A percentile compares a stretch with the other conserved stretches of the same genome.
Evolutionary conservation across 2,888 invertebrate species (phyloP).

Genomic region (Andrena chrysosceles): DNA sequence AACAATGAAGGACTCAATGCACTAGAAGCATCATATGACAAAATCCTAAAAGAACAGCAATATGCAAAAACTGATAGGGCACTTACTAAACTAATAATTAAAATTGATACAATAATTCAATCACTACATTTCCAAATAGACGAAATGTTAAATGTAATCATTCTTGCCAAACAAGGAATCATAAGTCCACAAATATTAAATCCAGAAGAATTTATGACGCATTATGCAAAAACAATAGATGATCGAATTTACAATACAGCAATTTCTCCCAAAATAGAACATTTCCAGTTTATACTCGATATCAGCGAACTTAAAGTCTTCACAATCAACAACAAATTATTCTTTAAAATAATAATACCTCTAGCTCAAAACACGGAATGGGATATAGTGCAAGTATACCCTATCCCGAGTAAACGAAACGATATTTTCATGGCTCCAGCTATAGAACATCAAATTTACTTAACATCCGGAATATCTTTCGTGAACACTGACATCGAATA

Average conservation of each 20-base stretch:
- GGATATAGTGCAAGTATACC: slow-evolving; percentile 1
- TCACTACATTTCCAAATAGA: slow-evolving; percentile 4
- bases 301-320: not conserved
- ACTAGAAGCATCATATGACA: not conserved
- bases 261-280: not conserved
- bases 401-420: not conserved
- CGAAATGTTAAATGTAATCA: not conserved
- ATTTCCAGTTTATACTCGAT: slow-evolving; percentile 14
- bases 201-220: not conserved
- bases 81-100: not conserved
- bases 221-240: not conserved
- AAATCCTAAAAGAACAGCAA: not conserved
- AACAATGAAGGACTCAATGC: not conserved
- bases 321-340: not conserved
- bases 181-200: slow-evolving; percentile 4
- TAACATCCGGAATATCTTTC: not conserved
- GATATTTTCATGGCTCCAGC: not conserved
- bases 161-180: slow-evolving; percentile 8
- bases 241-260: not conserved
- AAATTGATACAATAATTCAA: not conserved
- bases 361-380: not conserved
- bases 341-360: slow-evolving; percentile 5
- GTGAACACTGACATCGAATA: not conserved
- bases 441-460: not conserved
- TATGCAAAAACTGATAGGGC: too few species aligned